Base-by-base conservation (phyloP, 2,888 invertebrate genomes). In the Hemistola chrysoprasaria region DNA sequence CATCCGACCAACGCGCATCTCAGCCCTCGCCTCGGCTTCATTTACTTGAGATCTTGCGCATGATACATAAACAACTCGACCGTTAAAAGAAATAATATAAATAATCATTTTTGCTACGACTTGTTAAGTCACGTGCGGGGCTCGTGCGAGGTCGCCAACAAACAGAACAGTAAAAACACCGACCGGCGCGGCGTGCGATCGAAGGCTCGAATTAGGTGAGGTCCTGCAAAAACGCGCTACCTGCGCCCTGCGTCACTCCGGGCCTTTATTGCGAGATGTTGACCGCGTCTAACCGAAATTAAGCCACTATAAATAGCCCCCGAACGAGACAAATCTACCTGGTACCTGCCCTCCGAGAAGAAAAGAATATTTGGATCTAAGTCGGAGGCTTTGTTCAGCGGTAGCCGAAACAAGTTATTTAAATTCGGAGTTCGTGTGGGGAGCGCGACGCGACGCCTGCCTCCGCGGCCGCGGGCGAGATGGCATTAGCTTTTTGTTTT, bases 401-500 rank as follows among this genome's bases (percentile, higher is more conserved):
- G 83, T 69, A 79, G 79, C 77, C 70, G 64, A 77, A 86, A 85
- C 86, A 68, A 78, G 86, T 85, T 87, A 84, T 87, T 84, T 75
- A 84, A 84, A 85, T 84, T 74, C 65, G 64, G 63, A 58, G 65
- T 69, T 71, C 71, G 71, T 62, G 64, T 65, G 61, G 56, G 61
- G 62, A n/a, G n/a, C n/a, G 60, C 65, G 16, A 16, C 60, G 65
- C 63, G 66, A 69, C 77, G 70, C 71, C 75, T 72, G 71, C 75
- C 64, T 59, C 55, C 50, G 55, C 57, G 47, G 34, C 41, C 54
- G 53, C 56, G 50, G 54, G 52, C 32, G 38, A 47, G 44, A 37
- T 47, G 44, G 42, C 37, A 31, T 50, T 30, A 47, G 44, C 39
- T 43, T 49, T 59, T 61, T 65, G 43, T 59, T 64, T 63, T 53